Evolutionary conservation across 2,113 vertebrate genomes (phyloP), one percentile per base, ranked within the genome.

Genomic region (Cricetomys ansorgei): DNA sequence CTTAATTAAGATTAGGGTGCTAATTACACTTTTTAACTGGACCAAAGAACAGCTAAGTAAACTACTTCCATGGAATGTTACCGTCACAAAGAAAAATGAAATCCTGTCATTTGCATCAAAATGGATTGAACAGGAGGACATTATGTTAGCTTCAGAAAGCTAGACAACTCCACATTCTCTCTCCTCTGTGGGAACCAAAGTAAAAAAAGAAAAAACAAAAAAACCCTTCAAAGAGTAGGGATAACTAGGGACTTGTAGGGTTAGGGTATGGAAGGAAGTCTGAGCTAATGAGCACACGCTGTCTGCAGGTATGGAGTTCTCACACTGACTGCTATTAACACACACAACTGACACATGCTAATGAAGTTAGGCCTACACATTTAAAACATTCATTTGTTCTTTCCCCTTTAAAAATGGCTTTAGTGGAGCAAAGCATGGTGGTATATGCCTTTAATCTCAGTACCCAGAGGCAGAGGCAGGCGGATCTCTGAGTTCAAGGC

Each of bases 1-100:
- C 43, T 86, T 91, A 93, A 75, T 88, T 67, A 88, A 96, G 92
- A 64, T 72, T 92, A 81, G 11, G 23, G 88, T 69, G 31, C 37
- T 62, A 91, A 72, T 77, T 55, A 72, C 43, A 95, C 43, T 81
- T 40, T 79, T 40, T 7, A 89, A 88, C 15, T 64, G 88, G 17
- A 91, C 37, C 19, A 86, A 96, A 83, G 10, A 19, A 2, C 37
- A 95, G 50, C 69, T 88, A 34, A 80, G 91, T 88, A 81, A 90
- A 59, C 12, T 21, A 72, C 4, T 43, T 80, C 34, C 29, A 75
- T 8, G 43, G 17, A 34, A 64, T 9, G 34, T 12, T 87, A 45
- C 84, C 23, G 27, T 31, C 48, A 87, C 50, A 67, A 25, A 77
- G 45, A 76, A 53, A 85, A 92, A 29, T 27, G 53, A 62, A 86